Percentiles rank a stretch among this genome's conserved stretches.
Conservation (phyloP, 2,888 invertebrate genomes). For the Ophion ellenae region DNA sequence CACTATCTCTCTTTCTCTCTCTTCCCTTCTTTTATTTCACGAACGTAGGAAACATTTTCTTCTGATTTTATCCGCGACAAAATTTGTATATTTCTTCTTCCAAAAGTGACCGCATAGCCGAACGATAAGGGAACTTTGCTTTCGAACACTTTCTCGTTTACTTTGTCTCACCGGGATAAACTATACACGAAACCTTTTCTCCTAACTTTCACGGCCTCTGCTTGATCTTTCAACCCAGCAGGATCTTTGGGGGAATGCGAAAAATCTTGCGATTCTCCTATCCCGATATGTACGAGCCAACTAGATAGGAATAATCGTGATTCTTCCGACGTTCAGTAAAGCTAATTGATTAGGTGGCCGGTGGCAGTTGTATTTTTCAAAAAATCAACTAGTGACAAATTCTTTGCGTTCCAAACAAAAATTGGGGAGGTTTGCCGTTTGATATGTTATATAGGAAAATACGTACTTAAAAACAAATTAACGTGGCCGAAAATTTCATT, state of each 20-base stretch:
- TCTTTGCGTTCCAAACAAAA: not conserved
- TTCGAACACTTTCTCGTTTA: not conserved
- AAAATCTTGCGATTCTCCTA: not conserved
- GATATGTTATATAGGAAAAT: not conserved
- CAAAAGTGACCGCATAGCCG: not conserved
- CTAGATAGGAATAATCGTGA: not conserved
- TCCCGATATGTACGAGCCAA: not conserved
- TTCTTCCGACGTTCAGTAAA: not conserved
- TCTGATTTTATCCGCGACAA: not conserved
- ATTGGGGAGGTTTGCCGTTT: not conserved
- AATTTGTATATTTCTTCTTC: not conserved
- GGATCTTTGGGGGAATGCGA: not conserved
- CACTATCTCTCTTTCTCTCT: conserved; percentile 21
- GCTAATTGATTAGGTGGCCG: not conserved
- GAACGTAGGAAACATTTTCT: not conserved
- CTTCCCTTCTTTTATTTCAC: not conserved
- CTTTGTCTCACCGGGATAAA: too few species aligned
- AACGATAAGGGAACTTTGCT: not conserved
- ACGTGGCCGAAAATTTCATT: not conserved
- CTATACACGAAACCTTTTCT: too few species aligned
- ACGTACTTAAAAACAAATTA: not conserved
- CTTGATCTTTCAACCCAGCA: not conserved
- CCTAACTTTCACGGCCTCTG: not conserved
- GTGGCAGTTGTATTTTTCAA: not conserved
- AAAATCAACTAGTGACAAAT: not conserved